Conservation (phyloP, 2,797 vertebrate species). For the Oreonectes daqikongensis region DNA sequence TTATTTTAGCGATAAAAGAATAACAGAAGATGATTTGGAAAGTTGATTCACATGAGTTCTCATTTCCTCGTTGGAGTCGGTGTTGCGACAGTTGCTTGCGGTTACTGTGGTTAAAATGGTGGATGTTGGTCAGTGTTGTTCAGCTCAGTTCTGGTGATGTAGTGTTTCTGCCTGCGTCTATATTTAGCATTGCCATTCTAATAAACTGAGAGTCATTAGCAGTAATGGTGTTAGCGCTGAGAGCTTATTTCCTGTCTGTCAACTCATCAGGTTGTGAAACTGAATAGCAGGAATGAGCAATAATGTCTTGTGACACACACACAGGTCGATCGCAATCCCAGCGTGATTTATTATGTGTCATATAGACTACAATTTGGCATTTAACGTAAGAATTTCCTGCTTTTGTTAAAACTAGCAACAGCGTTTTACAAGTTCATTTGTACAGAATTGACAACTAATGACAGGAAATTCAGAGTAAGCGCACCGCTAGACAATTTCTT, state of each 20-base stretch:
- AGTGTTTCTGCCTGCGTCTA: background rate
- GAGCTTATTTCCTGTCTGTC: constrained; percentile 18
- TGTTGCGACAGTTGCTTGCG: constrained; percentile 4
- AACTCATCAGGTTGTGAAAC: constrained; percentile 1
- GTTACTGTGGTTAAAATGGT: constrained; percentile 4
- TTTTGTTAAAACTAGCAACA: constrained; percentile 12
- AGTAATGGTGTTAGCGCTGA: background rate
- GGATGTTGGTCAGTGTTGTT: background rate
- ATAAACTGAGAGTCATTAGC: constrained; percentile 18
- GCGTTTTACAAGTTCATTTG: constrained; percentile 26
- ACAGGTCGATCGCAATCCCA: background rate
- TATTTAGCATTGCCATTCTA: constrained; percentile 1
- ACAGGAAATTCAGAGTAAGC: background rate
- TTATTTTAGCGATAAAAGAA: background rate
- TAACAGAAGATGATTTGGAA: background rate
- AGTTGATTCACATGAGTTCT: background rate
- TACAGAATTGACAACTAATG: constrained; percentile 9
- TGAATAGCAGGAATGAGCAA: background rate
- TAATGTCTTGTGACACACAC: background rate
- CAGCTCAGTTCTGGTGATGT: background rate
- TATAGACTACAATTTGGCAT: constrained; percentile 8
- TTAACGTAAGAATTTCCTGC: background rate
- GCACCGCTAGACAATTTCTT: too few relatives aligned
- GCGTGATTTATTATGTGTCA: background rate
- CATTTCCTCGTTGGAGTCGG: background rate